Conservation (phyloP, 2,113 vertebrate species). For the Anoura caudifer region DNA sequence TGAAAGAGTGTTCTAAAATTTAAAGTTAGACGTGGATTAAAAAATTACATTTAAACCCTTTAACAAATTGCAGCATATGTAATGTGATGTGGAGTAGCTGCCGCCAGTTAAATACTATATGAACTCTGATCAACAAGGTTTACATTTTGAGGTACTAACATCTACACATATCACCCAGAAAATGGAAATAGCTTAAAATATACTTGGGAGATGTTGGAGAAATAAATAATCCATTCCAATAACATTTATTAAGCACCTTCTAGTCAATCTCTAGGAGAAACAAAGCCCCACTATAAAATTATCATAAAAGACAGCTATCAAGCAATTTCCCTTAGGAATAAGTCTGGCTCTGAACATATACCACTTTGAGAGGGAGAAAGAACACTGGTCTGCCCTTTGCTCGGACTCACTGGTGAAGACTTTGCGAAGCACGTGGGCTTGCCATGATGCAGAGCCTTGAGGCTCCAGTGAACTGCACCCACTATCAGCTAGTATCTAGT, state of each 20-base stretch:
- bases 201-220: not conserved
- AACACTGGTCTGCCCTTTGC: not conserved
- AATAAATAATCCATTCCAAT: constrained; percentile 8
- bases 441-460: not conserved
- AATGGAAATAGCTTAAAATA: constrained; percentile 25
- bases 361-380: constrained; percentile 18
- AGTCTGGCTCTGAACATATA: not conserved
- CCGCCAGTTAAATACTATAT: not conserved
- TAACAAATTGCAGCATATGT: not conserved
- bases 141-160: not conserved
- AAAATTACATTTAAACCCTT: not conserved
- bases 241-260: constrained; percentile 15
- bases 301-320: not conserved
- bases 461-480: not conserved
- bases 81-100: not conserved
- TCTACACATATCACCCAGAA: not conserved
- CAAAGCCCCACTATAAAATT: not conserved
- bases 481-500: constrained; percentile 23
- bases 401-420: constrained; percentile 5
- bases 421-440: not conserved
- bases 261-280: not conserved
- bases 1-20: constrained; percentile 7
- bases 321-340: not conserved
- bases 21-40: constrained; percentile 7
- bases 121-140: not conserved